Conservation (phyloP, 1,140 invertebrate species). For the Eupristina koningsbergeri region DNA sequence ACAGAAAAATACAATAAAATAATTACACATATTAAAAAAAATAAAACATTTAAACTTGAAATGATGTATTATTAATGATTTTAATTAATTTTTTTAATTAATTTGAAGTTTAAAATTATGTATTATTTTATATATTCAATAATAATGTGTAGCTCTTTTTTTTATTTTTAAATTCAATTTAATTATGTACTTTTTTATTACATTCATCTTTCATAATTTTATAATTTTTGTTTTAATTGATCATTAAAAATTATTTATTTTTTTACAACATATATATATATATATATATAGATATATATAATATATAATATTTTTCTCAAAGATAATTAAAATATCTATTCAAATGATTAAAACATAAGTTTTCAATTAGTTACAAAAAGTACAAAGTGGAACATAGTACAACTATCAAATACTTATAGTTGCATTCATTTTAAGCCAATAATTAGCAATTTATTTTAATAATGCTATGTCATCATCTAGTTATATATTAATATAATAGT, state of each 20-base stretch:
- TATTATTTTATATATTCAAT: conserved; percentile 18
- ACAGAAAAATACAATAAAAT: conserved; percentile 42
- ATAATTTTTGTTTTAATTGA: neutral
- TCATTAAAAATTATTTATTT: no score
- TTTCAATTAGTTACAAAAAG: no score
- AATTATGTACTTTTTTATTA: neutral
- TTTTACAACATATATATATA: no score
- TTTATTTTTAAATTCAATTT: neutral
- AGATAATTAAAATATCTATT: no score
- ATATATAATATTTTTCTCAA: no score
- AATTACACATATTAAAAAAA: conserved; percentile 35
- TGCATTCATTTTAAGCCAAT: neutral
- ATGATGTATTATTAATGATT: no score
- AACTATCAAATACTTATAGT: neutral
- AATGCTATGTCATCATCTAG: neutral
- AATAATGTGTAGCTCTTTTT: neutral
- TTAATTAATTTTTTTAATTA: no score
- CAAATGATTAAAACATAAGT: no score
- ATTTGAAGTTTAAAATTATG: no score
- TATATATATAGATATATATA: no score
- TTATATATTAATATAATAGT: neutral
- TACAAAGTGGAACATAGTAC: no score
- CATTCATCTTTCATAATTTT: neutral
- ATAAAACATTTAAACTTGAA: no score
- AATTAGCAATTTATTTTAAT: neutral